Evolutionary conservation across 2,797 vertebrate genomes (phyloP).

Genomic region (Sternotherus odoratus): DNA sequence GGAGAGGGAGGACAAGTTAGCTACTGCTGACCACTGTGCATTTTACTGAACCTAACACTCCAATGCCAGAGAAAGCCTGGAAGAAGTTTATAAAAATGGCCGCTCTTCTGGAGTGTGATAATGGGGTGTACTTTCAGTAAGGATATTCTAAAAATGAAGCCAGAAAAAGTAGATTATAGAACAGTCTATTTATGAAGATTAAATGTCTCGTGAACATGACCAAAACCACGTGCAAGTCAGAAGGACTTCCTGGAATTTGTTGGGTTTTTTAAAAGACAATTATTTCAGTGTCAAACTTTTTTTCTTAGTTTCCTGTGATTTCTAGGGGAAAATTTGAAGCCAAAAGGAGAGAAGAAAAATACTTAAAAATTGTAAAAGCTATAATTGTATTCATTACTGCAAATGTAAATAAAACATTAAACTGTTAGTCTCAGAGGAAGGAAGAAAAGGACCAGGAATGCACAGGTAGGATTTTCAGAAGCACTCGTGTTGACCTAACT

Average conservation of each 20-base stretch:
- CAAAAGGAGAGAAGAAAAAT: background rate
- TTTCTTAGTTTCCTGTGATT: background rate
- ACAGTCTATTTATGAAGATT: background rate
- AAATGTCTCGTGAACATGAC: background rate
- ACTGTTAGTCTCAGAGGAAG: background rate
- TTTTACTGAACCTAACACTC: background rate
- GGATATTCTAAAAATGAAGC: background rate
- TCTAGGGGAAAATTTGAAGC: background rate
- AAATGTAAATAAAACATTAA: background rate
- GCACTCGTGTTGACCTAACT: background rate
- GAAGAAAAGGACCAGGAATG: slow-evolving; percentile 4
- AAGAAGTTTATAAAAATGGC: background rate
- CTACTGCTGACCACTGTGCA: background rate
- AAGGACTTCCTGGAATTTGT: background rate
- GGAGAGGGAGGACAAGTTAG: background rate
- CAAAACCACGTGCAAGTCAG: background rate
- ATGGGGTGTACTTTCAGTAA: background rate
- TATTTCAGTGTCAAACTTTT: background rate
- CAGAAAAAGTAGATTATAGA: background rate
- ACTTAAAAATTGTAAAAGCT: background rate
- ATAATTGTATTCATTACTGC: background rate
- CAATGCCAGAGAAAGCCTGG: background rate
- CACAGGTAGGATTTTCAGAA: background rate
- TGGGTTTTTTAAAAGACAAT: background rate
- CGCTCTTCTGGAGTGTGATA: background rate